phyloP scores from a whole-genome alignment of 2,888 invertebrate species.

The Tipula helvola region DNA sequence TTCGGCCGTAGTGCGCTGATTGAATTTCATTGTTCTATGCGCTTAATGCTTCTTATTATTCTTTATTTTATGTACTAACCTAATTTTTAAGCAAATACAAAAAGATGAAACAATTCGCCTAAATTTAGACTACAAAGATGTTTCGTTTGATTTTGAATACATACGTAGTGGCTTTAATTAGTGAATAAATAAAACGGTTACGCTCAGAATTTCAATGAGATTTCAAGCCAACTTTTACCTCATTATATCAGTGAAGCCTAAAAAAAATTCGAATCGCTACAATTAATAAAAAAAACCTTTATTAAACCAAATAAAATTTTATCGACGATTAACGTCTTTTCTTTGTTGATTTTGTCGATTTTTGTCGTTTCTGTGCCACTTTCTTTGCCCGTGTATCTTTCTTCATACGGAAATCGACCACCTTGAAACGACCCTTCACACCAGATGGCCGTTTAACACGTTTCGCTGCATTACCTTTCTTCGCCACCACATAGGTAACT shows the following conservation, averaged over 20 bases:
- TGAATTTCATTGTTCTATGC: no score
- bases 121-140: background rate
- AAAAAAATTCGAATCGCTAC: no score
- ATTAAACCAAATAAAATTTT: background rate
- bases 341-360: background rate
- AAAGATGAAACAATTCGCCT: background rate
- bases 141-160: no score
- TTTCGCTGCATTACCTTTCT: constrained; percentile 69
- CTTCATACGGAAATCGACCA: constrained; percentile 95
- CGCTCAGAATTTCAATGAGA: background rate
- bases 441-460: constrained; percentile 68
- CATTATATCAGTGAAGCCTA: no score
- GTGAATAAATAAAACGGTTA: background rate
- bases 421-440: constrained; percentile 81
- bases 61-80: no score
- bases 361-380: background rate
- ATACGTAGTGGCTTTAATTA: no score
- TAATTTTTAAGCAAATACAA: background rate
- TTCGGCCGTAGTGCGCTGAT: no score
- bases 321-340: background rate
- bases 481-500: constrained; percentile 86
- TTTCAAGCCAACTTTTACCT: no score
- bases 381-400: constrained; percentile 63
- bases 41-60: no score
- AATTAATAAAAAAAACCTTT: background rate